Evolutionary conservation across 2,888 invertebrate species (phyloP), one percentile per base, ranked within the genome.

Genomic region (Tenthredo scrophulariae): DNA sequence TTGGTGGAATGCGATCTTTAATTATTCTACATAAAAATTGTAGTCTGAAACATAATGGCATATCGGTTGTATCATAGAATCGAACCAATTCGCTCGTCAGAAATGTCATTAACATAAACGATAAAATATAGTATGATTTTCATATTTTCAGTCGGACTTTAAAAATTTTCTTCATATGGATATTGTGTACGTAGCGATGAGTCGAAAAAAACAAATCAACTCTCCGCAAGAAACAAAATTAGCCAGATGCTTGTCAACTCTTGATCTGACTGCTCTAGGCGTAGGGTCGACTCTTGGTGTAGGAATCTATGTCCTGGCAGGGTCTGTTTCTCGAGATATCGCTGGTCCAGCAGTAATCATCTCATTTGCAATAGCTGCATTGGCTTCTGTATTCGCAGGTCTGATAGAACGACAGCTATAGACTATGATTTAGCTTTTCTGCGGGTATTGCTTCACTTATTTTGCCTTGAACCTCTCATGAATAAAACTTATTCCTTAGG

Each of bases 301-400:
- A 3, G 98, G 98, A 0, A 97, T 98, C 65, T 98, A 98, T 91
- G 98, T 98, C 33, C 93, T 98, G 84, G 98, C 97, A 37, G 98
- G 98, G 0, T 96, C 97, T 86, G 98, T 98, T 1, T 97, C 98
- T 6, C 97, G 96, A 93, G 95, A 95, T 86, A 95, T 95, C 83
- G 97, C 98, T 0, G 98, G 98, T 0, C 98, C 98, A 0, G 97
- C 97, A 0, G 97, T 98, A 0, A 95, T 97, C 43, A 92, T 98
- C 29, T 97, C 97, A 1, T 98, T 98, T 91, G 94, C 98, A n/a
- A 95, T 98, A 84, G 98, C 98, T 0, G 98, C 98, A 0, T 93
- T 98, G 7, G 98, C 98, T n/a, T 98, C 98, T 18, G 95, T 98
- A 82, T 96, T 98, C 92, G 98, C 98, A 90, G 98, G 98, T 97